These are phyloP conservation scores for Phalanger gymnotis DNA, from an alignment of 2,797 vertebrate species.

Conservation along the genomic window DNA sequence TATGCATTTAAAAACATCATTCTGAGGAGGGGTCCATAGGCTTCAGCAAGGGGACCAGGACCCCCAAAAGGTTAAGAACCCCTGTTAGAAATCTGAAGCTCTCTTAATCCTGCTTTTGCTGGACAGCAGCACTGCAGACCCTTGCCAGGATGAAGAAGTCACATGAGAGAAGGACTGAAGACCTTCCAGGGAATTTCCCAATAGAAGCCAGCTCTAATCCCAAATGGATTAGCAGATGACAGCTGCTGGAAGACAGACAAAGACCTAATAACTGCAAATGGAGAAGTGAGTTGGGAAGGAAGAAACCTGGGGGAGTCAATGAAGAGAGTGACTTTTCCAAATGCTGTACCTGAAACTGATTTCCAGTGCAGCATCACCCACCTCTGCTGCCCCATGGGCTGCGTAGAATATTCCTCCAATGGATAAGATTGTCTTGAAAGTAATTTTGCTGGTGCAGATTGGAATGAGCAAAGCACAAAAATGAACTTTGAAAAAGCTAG, in stretches of 20 bases:
- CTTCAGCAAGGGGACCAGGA: not conserved
- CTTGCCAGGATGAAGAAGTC: not conserved
- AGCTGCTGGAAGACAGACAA: not conserved
- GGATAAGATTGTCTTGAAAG: not conserved
- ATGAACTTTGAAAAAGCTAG: not conserved
- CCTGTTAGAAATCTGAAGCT: not conserved
- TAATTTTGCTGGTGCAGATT: not conserved
- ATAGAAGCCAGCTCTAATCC: not conserved
- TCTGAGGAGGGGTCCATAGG: not conserved
- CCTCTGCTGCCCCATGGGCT: not conserved
- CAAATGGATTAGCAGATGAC: not conserved
- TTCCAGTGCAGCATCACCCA: not conserved
- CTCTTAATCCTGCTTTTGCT: not conserved
- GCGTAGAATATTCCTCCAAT: not conserved
- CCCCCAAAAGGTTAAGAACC: not conserved
- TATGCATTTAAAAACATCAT: slow-evolving; percentile 6
- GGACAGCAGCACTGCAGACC: not conserved
- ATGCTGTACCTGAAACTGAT: not conserved
- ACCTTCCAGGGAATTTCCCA: not conserved
- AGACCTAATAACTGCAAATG: not conserved
- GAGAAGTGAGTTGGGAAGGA: not conserved
- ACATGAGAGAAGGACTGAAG: not conserved
- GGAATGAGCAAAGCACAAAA: not conserved
- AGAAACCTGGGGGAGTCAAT: not conserved
- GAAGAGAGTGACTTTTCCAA: not conserved